Base-by-base conservation (phyloP, 1,140 invertebrate genomes). In the Trypoxylus dichotomus region DNA sequence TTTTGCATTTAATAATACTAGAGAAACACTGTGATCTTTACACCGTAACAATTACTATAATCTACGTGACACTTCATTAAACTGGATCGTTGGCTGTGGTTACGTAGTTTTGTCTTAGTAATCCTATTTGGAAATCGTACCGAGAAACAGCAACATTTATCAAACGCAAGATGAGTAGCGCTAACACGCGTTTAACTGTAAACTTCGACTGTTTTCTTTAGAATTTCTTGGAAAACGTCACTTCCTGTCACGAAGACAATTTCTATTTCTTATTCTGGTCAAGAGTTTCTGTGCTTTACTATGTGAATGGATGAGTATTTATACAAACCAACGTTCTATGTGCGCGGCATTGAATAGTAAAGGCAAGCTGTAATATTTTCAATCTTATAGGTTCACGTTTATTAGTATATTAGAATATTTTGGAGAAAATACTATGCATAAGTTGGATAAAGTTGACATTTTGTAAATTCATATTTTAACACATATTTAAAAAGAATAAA, bases 211-310 rank as follows among this genome's bases (percentile, higher is more conserved):
- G 60, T 68, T 29, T 68, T 68, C 27, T 29, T 68, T 25, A 68
- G 60, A 68, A 68, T 29, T 68, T 68, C 27, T 29, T 24, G 21
- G 27, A 29, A 68, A 68, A 29, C 60, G 60, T 24, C 24, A 15
- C 60, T 68, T 68, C 60, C 60, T 68, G 60, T 68, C 60, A 68
- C 60, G 60, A 24, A 68, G 21, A 68, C 60, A 68, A 27, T 68
- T 68, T 68, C 60, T 68, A 29, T 68, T 68, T 24, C 60, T 68
- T 68, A 68, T 68, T 68, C 60, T 68, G 60, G 21, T 27, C 60
- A 29, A 24, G 60, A 68, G 60, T 24, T 68, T 21, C 21, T 68
- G 60, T n/a, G 60, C 10, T 68, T 68, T 68, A 29, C 21, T 68
- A 29, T 68, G 60, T 68, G 21, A 58, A 58, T 58, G 47, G 15